Evolutionary conservation across 2,888 invertebrate species (phyloP), one percentile per base, ranked within the genome.

Genomic region (Ctena decussata): DNA sequence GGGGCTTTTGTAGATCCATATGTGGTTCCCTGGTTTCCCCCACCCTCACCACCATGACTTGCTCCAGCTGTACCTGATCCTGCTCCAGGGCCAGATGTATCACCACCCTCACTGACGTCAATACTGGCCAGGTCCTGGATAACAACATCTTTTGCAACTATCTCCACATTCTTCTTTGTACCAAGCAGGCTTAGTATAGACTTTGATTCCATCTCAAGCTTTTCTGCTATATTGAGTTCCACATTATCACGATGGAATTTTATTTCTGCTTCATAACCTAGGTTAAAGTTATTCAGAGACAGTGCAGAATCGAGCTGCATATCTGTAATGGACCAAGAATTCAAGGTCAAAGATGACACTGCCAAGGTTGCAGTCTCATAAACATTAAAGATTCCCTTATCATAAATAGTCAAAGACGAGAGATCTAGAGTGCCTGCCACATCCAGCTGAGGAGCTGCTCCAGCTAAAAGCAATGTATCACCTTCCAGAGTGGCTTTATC

Each of bases 41-140:
- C 91, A 21, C 93, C 93, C 32, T 91, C 87, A 35, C 93, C 93
- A n/a, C 93, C 93, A 80, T 92, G 83, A 72, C 92, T 92, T 1
- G 88, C 93, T 0, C 93, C 93, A 44, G 46, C 57, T 8, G 44
- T 32, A 0, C 74, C 65, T 18, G 76, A 49, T 32, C 83, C 83
- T 18, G 74, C 81, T 21, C 90, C 90, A 21, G 70, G 12, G 6
- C 89, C 87, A 71, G 73, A 41, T 12, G 80, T 46, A n/a, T 86
- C 77, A 0, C 92, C 91, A 39, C 89, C 82, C 18, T 79, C 80
- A 32, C 80, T 75, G 0, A 75, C 80, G 35, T 84, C 84, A 53
- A 91, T 77, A 0, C 53, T 24, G 0, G 91, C 87, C 32, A 73
- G 75, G 37, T 86, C 84, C 27, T 85, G 83, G 18, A 91, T 79